A percentile compares a stretch with the other conserved stretches of the same genome.
These are phyloP conservation scores for Cryptoblepharus egeriae DNA, from an alignment of 2,797 vertebrate species.

Conservation along the genomic window DNA sequence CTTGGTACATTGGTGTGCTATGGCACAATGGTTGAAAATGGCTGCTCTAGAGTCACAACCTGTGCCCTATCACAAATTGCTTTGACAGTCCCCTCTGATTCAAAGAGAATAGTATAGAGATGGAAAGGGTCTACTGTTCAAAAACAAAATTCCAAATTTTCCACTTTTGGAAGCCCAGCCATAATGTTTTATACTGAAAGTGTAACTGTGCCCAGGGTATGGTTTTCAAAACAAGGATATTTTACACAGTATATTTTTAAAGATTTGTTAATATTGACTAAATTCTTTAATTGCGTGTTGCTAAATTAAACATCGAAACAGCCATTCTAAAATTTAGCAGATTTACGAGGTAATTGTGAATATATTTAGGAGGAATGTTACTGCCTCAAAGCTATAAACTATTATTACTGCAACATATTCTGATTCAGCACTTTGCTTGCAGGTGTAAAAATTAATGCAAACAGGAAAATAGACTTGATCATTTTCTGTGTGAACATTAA, in stretches of 20 bases:
- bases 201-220: slow-evolving; percentile 4
- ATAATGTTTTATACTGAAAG: slow-evolving; percentile 7
- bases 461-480: slow-evolving; percentile 14
- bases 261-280: slow-evolving; percentile 58
- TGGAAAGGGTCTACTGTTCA: neutral
- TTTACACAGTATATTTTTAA: slow-evolving; percentile 55
- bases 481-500: slow-evolving; percentile 15
- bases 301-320: slow-evolving; percentile 69
- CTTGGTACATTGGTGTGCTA: too few relatives aligned
- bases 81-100: neutral
- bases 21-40: too few relatives aligned
- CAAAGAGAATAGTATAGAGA: neutral
- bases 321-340: slow-evolving; percentile 51
- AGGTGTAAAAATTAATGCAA: slow-evolving; percentile 48
- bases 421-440: slow-evolving; percentile 61
- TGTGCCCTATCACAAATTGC: neutral
- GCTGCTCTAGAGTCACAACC: neutral
- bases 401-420: slow-evolving; percentile 47
- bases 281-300: slow-evolving; percentile 64
- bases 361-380: slow-evolving; percentile 65
- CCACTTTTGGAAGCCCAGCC: slow-evolving; percentile 9
- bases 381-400: slow-evolving; percentile 56
- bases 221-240: slow-evolving; percentile 46
- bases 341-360: slow-evolving; percentile 62
- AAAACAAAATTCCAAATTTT: neutral